phyloP scores from a whole-genome alignment of 2,888 invertebrate species.

The Andrena marginata region DNA sequence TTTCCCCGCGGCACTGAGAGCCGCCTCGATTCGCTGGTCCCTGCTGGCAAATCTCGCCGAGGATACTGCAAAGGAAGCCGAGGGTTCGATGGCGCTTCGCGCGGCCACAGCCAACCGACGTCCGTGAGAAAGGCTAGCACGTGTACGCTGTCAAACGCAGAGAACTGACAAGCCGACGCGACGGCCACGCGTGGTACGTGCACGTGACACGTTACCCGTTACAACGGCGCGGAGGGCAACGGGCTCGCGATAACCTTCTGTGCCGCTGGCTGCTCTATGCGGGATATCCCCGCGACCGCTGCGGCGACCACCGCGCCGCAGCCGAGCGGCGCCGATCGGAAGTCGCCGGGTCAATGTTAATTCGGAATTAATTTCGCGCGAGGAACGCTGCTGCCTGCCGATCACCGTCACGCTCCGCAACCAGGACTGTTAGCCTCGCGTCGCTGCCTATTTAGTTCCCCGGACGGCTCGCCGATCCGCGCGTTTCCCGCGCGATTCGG shows the following conservation, averaged over 20 bases:
- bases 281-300: conserved; percentile 27
- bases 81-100: conserved; percentile 6
- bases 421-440: neutral
- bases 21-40: neutral
- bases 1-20: neutral
- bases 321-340: conserved; percentile 42
- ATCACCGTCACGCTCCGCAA: neutral
- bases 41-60: neutral
- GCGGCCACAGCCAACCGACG: conserved; percentile 52
- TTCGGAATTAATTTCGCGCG: conserved; percentile 57
- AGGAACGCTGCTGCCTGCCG: conserved; percentile 4
- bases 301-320: conserved; percentile 48
- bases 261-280: conserved; percentile 11
- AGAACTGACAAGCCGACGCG: conserved; percentile 67
- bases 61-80: neutral
- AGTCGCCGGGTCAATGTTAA: conserved; percentile 66
- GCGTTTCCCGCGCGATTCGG: neutral
- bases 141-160: conserved; percentile 77
- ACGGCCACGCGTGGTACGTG: conserved; percentile 67
- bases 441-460: neutral
- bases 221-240: conserved; percentile 53
- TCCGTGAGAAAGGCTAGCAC: conserved; percentile 77
- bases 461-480: too few relatives aligned
- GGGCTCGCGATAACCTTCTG: conserved; percentile 14
- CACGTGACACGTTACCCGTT: conserved; percentile 77